Conservation (phyloP, 1,140 invertebrate species). For the Heliconius hermathena region DNA sequence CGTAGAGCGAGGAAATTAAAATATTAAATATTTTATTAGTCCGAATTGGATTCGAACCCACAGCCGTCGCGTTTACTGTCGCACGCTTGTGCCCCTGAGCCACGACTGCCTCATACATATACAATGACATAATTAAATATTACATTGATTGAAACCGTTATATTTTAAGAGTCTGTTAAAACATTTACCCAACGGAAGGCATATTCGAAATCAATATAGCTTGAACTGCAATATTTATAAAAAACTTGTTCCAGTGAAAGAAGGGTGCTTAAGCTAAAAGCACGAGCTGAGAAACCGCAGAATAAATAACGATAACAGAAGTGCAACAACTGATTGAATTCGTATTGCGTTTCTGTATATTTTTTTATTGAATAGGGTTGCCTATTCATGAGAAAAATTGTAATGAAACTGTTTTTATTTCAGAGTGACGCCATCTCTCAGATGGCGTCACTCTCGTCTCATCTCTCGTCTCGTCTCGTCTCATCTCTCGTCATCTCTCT, state of each 20-base stretch:
- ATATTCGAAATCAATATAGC: neutral
- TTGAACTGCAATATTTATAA: constrained; percentile 1
- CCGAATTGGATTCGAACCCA: too few species aligned
- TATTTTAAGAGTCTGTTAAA: neutral
- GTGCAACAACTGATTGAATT: constrained; percentile 41
- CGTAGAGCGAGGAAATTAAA: too few species aligned
- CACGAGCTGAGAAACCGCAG: constrained; percentile 26
- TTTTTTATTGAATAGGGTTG: constrained; percentile 36
- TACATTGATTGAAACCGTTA: neutral
- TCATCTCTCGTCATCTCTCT: too few species aligned
- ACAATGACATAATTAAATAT: neutral
- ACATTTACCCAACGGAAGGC: neutral
- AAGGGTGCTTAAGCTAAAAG: constrained; percentile 23
- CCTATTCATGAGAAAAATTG: neutral
- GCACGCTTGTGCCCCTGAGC: too few species aligned
- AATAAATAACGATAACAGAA: constrained; percentile 35
- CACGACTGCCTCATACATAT: too few species aligned
- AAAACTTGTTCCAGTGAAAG: constrained; percentile 1
- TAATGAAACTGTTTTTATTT: neutral
- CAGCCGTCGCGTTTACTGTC: too few species aligned
- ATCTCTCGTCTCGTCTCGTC: too few species aligned
- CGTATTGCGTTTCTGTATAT: constrained; percentile 32
- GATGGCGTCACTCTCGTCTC: too few species aligned
- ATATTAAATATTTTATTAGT: too few species aligned
- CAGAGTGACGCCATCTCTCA: too few species aligned